Percentiles rank a stretch among this genome's conserved stretches.
Evolutionary conservation across 2,113 vertebrate genomes (phyloP).

Genomic region (Lepisosteus osseus): DNA sequence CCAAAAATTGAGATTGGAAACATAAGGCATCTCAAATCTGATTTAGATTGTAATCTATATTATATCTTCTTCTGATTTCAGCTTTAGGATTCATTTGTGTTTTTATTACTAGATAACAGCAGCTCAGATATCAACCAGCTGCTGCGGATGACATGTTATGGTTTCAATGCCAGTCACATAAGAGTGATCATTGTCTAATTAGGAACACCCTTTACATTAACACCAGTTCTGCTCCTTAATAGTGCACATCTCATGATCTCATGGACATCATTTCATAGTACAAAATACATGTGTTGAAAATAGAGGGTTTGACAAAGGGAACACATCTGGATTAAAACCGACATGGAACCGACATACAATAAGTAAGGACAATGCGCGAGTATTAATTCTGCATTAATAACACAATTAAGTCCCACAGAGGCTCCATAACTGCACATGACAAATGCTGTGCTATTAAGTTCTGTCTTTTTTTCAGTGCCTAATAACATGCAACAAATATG

Average conservation of each 20-base stretch:
- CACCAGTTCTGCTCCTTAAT: not conserved
- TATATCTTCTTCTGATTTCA: not conserved
- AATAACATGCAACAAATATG: constrained; percentile 8
- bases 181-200: not conserved
- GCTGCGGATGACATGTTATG: not conserved
- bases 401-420: not conserved
- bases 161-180: not conserved
- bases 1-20: no score
- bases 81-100: not conserved
- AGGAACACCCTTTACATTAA: not conserved
- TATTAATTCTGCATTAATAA: constrained; percentile 17
- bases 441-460: constrained; percentile 14
- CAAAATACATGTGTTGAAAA: no score
- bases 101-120: not conserved
- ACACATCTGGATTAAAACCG: not conserved
- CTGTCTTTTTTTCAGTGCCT: not conserved
- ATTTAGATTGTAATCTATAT: not conserved
- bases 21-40: no score
- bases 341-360: not conserved
- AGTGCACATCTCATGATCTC: no score
- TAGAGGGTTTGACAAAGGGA: no score
- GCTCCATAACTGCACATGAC: constrained; percentile 2
- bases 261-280: no score
- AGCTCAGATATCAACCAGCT: not conserved
- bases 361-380: not conserved